Conservation (phyloP, 2,888 invertebrate genomes). For the Thymelicus lineola region DNA sequence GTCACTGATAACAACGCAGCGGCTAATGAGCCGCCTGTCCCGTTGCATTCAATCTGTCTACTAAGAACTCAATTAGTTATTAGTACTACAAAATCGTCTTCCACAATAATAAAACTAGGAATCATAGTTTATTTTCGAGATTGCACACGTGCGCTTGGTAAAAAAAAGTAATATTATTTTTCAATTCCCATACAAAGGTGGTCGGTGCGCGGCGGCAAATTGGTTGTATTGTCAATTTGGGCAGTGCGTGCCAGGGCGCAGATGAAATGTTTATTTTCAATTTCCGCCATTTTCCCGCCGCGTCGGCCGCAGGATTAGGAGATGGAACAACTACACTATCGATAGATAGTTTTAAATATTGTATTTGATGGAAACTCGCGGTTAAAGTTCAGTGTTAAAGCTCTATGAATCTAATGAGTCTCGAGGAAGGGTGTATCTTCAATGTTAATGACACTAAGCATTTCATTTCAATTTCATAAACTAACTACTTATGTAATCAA, state of each 20-base stretch:
- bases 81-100: not conserved
- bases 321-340: constrained; percentile 65
- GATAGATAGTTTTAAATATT: constrained; percentile 44
- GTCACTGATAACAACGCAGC: constrained; percentile 63
- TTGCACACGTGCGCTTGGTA: constrained; percentile 69
- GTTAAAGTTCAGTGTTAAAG: too few relatives aligned
- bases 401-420: too few relatives aligned
- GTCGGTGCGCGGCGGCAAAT: constrained; percentile 80
- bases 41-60: constrained; percentile 38
- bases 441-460: too few relatives aligned
- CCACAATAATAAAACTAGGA: constrained; percentile 46
- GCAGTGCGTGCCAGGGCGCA: constrained; percentile 83
- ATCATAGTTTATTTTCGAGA: constrained; percentile 79
- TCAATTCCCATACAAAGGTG: constrained; percentile 85
- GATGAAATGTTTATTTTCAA: constrained; percentile 85
- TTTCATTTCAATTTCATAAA: too few relatives aligned
- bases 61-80: constrained; percentile 17
- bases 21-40: constrained; percentile 43
- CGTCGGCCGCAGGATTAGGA: constrained; percentile 78
- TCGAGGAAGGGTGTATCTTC: too few relatives aligned
- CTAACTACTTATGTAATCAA: too few relatives aligned
- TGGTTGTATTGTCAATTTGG: constrained; percentile 85
- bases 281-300: constrained; percentile 81
- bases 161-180: constrained; percentile 84
- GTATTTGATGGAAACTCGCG: not conserved